Percentiles rank a stretch among this genome's conserved stretches.
Conservation (phyloP, 1,140 invertebrate genomes). For the Dinothrombium tinctorium region DNA sequence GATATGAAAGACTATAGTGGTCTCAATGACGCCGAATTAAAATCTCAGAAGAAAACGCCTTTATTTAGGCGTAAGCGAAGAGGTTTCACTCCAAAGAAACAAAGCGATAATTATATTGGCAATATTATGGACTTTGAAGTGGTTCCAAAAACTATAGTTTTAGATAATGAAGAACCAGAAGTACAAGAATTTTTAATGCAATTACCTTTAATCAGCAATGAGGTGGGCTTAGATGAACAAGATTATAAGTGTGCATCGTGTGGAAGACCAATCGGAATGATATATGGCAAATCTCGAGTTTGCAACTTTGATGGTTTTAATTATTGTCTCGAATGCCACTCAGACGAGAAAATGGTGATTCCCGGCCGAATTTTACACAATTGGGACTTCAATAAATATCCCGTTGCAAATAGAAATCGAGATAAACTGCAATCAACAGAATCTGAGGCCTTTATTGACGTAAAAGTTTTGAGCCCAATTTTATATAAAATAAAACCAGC, state of each 20-base stretch:
- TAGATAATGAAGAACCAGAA: conserved; percentile 12
- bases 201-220: conserved; percentile 39
- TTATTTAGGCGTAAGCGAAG: background rate
- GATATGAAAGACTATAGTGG: conserved; percentile 8
- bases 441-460: conserved; percentile 47
- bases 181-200: conserved; percentile 30
- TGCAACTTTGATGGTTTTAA: conserved; percentile 63
- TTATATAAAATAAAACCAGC: conserved; percentile 50
- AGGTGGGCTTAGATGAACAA: conserved; percentile 59
- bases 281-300: conserved; percentile 30
- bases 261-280: conserved; percentile 46
- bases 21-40: conserved; percentile 3
- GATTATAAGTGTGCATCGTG: conserved; percentile 65
- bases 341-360: conserved; percentile 44
- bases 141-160: conserved; percentile 14
- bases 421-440: conserved; percentile 46
- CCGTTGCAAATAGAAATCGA: conserved; percentile 15
- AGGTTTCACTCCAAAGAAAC: background rate
- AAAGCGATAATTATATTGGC: background rate
- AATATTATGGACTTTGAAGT: conserved; percentile 16
- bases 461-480: conserved; percentile 45
- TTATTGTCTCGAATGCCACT: conserved; percentile 67
- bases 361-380: conserved; percentile 71
- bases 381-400: conserved; percentile 69
- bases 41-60: too few relatives aligned